phyloP scores from a whole-genome alignment of 2,113 vertebrate genomes.

The Rostratula benghalensis region DNA sequence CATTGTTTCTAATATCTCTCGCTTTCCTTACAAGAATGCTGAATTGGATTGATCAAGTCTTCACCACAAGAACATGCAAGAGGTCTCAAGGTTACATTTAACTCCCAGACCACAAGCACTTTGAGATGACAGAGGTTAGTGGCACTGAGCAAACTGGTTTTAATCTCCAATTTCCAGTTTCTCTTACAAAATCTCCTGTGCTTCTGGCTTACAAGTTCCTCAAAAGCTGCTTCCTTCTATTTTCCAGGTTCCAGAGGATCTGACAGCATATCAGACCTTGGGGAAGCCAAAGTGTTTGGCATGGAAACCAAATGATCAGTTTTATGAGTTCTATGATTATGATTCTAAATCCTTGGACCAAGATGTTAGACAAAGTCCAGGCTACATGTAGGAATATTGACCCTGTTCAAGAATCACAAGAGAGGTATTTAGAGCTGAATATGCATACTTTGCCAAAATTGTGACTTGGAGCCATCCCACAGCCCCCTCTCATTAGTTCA shows the following conservation, averaged over 20 bases:
- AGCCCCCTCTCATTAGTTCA: background rate
- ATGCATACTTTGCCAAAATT: background rate
- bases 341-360: background rate
- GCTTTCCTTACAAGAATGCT: background rate
- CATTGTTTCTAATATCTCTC: background rate
- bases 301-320: background rate
- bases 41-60: background rate
- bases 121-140: background rate
- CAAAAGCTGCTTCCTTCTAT: background rate
- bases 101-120: background rate
- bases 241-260: background rate
- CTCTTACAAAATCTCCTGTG: background rate
- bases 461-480: background rate
- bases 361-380: background rate
- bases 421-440: background rate
- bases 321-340: no score
- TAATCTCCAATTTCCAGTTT: background rate
- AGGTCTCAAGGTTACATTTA: background rate
- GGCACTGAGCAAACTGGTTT: background rate
- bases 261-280: background rate
- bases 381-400: background rate
- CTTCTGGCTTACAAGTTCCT: background rate
- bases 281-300: background rate
- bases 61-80: background rate
- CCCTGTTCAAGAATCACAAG: background rate